Evolutionary conservation across 2,113 vertebrate genomes (phyloP).

Genomic region (Pteronura brasiliensis): DNA sequence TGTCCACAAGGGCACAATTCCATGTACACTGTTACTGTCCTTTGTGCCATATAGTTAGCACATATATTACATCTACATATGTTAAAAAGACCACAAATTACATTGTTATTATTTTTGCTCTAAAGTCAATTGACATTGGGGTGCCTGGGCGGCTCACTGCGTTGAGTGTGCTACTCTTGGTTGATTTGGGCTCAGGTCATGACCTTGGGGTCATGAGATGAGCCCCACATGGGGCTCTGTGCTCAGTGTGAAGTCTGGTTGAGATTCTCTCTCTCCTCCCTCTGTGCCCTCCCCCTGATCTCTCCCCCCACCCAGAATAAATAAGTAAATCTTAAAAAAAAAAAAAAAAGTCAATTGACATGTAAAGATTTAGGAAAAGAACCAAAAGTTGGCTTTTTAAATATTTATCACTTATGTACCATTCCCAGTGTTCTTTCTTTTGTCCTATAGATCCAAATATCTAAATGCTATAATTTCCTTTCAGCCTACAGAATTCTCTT

Average conservation of each 20-base stretch:
- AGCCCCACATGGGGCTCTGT: not conserved
- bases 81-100: not conserved
- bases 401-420: not conserved
- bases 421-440: not conserved
- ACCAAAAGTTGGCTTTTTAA: not conserved
- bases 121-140: not conserved
- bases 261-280: not conserved
- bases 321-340: not conserved
- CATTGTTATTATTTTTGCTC: not conserved
- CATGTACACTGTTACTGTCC: not conserved
- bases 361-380: not conserved
- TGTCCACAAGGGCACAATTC: not conserved
- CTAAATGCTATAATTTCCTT: not conserved
- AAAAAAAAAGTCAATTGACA: not conserved
- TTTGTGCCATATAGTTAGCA: not conserved
- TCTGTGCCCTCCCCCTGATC: not conserved
- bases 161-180: not conserved
- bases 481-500: not conserved
- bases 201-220: not conserved
- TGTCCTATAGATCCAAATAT: not conserved
- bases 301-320: not conserved
- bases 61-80: not conserved
- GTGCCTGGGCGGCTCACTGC: not conserved
- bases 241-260: not conserved
- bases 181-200: not conserved